phyloP scores from a whole-genome alignment of 2,888 invertebrate species.

The Crepidodera aurea region DNA sequence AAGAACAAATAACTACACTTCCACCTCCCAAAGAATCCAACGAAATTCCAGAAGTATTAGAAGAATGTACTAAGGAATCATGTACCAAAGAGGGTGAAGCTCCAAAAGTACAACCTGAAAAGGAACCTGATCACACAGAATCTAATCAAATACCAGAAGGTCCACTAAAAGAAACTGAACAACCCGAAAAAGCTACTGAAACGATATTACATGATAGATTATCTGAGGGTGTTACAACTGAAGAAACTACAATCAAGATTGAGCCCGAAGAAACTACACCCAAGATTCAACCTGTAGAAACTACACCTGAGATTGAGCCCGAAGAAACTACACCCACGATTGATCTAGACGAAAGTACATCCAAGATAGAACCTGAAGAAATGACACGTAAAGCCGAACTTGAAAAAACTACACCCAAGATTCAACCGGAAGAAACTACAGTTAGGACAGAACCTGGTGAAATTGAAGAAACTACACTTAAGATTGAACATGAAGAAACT shows the following conservation, averaged over 20 bases:
- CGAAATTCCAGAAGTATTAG: constrained; percentile 32
- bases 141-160: constrained; percentile 25
- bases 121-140: constrained; percentile 31
- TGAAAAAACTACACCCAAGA: constrained; percentile 1
- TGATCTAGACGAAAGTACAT: not conserved
- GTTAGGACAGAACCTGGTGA: constrained; percentile 9
- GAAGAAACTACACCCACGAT: constrained; percentile 11
- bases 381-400: not conserved
- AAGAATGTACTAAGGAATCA: constrained; percentile 36
- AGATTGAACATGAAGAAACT: constrained; percentile 29
- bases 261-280: constrained; percentile 12
- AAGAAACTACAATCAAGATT: not conserved
- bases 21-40: constrained; percentile 25
- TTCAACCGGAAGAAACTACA: not conserved
- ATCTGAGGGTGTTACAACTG: constrained; percentile 6
- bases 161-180: constrained; percentile 33
- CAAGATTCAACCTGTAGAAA: constrained; percentile 4
- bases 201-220: constrained; percentile 31
- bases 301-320: not conserved
- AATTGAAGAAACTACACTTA: constrained; percentile 24
- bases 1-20: constrained; percentile 21
- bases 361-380: not conserved
- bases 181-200: constrained; percentile 24
- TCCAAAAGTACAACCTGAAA: constrained; percentile 18
- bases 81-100: constrained; percentile 26